These are phyloP conservation scores for Eupithecia insigniata DNA, from an alignment of 2,888 invertebrate species.

Conservation along the genomic window DNA sequence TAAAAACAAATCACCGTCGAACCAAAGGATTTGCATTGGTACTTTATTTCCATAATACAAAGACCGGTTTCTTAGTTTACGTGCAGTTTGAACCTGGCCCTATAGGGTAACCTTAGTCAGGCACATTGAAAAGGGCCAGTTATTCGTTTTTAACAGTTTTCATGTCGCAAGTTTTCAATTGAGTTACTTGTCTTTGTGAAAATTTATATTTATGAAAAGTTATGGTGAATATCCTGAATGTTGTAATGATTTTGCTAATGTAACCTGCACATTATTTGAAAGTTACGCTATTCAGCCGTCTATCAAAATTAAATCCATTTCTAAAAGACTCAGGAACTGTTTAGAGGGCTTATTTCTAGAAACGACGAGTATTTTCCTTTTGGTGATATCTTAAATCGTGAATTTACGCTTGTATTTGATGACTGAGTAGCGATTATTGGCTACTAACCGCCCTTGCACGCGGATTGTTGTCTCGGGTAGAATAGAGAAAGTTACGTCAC, in stretches of 20 bases:
- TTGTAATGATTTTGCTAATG: background rate
- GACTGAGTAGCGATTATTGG: background rate
- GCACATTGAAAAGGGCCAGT: constrained; percentile 1
- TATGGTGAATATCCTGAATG: background rate
- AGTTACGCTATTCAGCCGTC: background rate
- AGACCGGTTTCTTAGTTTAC: constrained; percentile 6
- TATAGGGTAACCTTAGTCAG: background rate
- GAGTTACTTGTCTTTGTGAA: constrained; percentile 1
- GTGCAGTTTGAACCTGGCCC: constrained; percentile 6
- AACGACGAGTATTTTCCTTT: background rate
- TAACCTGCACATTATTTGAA: background rate
- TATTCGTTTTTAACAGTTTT: background rate
- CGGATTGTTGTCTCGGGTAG: too few species aligned
- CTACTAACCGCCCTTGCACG: too few species aligned
- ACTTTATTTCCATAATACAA: background rate
- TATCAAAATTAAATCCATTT: background rate
- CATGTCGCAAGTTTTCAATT: background rate
- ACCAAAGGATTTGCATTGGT: background rate
- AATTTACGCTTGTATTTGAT: too few species aligned
- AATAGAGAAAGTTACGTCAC: too few species aligned
- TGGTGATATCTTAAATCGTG: too few species aligned
- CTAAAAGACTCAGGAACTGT: background rate
- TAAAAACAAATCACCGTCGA: background rate
- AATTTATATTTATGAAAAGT: background rate
- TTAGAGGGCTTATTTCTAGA: background rate